These are phyloP conservation scores for Ardeotis arabs DNA, from an alignment of 2,113 vertebrate species.

Conservation along the genomic window DNA sequence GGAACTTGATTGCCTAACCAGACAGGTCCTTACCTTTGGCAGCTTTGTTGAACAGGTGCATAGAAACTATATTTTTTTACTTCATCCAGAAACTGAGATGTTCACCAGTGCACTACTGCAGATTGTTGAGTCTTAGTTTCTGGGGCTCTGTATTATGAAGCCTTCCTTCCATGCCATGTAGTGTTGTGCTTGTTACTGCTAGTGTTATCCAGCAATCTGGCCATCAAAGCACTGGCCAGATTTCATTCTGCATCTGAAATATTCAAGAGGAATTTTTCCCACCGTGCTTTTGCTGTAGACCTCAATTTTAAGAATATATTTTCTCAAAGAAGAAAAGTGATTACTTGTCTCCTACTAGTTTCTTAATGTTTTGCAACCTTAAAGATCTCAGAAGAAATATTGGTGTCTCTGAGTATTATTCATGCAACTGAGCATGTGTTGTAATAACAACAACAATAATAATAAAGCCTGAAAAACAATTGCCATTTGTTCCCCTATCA, in stretches of 20 bases:
- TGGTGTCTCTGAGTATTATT: neutral
- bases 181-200: neutral
- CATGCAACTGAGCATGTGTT: neutral
- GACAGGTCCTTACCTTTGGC: neutral
- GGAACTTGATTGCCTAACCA: neutral
- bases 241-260: neutral
- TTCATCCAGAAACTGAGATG: neutral
- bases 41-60: neutral
- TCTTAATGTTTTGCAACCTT: neutral
- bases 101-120: neutral
- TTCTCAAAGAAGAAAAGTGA: neutral
- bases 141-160: neutral
- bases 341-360: neutral
- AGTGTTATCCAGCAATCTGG: neutral
- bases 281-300: neutral
- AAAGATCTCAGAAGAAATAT: neutral
- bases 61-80: neutral
- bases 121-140: neutral
- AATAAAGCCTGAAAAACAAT: neutral
- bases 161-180: neutral
- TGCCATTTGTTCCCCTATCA: neutral
- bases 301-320: neutral
- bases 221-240: neutral
- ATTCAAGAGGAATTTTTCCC: neutral
- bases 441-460: neutral